A percentile compares a stretch with the other conserved stretches of the same genome.
These are phyloP conservation scores for Chelon auratus DNA, from an alignment of 2,797 vertebrate species.

Conservation along the genomic window DNA sequence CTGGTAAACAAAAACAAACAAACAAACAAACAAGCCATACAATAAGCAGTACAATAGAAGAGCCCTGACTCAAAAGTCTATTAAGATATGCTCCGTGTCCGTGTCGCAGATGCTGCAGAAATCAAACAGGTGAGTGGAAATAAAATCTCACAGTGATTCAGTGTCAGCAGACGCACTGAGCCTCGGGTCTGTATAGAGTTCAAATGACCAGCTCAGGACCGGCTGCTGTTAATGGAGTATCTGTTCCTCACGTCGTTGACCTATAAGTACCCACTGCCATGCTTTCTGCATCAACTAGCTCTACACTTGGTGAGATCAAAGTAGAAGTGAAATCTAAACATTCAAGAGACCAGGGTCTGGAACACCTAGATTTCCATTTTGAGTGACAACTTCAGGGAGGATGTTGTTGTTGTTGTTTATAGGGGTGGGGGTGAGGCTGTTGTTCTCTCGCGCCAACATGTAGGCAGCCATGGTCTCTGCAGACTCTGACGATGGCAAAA, in stretches of 20 bases:
- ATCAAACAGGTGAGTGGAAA: constrained; percentile 71
- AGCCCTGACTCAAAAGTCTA: constrained; percentile 63
- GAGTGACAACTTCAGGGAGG: constrained; percentile 84
- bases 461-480: constrained; percentile 88
- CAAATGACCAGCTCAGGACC: constrained; percentile 54
- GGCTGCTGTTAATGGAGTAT: constrained; percentile 52
- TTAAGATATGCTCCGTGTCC: constrained; percentile 48
- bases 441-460: constrained; percentile 84
- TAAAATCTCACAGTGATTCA: constrained; percentile 83
- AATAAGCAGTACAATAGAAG: constrained; percentile 53
- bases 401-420: constrained; percentile 86
- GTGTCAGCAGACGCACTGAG: constrained; percentile 59
- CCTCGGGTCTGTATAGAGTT: constrained; percentile 53
- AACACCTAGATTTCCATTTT: constrained; percentile 88
- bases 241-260: constrained; percentile 51
- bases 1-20: constrained; percentile 51
- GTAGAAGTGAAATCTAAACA: constrained; percentile 74
- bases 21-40: constrained; percentile 63
- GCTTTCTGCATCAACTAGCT: constrained; percentile 59
- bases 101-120: constrained; percentile 64
- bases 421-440: constrained; percentile 78
- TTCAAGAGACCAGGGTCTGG: constrained; percentile 87
- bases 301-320: constrained; percentile 53
- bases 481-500: constrained; percentile 87
- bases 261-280: constrained; percentile 52